A percentile compares a stretch with the other conserved stretches of the same genome.
Evolutionary conservation across 2,888 invertebrate species (phyloP).

Genomic region (Ypsolopha sequella): DNA sequence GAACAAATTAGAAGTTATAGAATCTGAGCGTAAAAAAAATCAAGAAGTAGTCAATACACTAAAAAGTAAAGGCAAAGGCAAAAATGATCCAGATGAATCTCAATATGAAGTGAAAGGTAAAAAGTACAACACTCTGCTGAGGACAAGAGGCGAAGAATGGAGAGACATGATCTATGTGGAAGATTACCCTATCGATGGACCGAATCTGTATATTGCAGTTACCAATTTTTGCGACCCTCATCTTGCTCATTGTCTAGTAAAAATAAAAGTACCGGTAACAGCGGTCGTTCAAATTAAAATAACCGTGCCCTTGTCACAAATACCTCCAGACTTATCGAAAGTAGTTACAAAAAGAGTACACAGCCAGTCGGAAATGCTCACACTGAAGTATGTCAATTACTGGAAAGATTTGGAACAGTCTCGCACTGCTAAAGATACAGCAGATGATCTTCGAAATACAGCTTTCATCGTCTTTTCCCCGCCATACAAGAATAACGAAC

Average conservation of each 20-base stretch:
- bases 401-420: slow-evolving; percentile 48
- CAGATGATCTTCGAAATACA: slow-evolving; percentile 44
- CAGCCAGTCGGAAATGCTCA: slow-evolving; percentile 43
- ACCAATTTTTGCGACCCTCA: slow-evolving; percentile 58
- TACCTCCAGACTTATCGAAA: slow-evolving; percentile 36
- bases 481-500: slow-evolving; percentile 39
- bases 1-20: slow-evolving; percentile 36
- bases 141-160: slow-evolving; percentile 68
- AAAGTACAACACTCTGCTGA: slow-evolving; percentile 57
- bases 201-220: slow-evolving; percentile 64
- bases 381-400: slow-evolving; percentile 36
- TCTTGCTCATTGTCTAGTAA: slow-evolving; percentile 34
- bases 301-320: slow-evolving; percentile 21
- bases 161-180: slow-evolving; percentile 63
- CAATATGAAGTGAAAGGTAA: slow-evolving; percentile 28
- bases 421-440: slow-evolving; percentile 31
- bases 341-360: slow-evolving; percentile 41
- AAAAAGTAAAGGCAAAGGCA: background rate
- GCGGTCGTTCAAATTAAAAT: slow-evolving; percentile 55
- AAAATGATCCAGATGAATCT: background rate
- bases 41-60: background rate
- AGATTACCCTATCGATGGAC: slow-evolving; percentile 64
- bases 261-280: slow-evolving; percentile 46
- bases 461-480: slow-evolving; percentile 54
- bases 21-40: slow-evolving; percentile 16